Base-by-base conservation (phyloP, 1,140 invertebrate species). In the Drosophila funebris region DNA sequence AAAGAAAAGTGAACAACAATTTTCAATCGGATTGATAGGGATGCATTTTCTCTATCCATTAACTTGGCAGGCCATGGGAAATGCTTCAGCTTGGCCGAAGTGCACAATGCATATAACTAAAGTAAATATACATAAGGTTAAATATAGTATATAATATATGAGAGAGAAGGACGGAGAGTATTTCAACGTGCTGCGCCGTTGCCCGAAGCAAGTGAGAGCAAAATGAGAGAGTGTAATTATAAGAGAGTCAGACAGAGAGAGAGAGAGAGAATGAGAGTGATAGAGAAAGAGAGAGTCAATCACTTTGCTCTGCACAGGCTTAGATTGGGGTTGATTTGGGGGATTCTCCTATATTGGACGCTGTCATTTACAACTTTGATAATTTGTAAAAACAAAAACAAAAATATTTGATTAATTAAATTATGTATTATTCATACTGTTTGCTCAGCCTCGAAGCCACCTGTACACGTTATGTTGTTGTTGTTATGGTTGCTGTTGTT, bases 351-450 rank as follows among this genome's bases (percentile, higher is more conserved):
- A 48, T 13, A 33, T 60, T 62, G 44, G 60, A 66, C 72, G 62
- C 76, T 76, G 62, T 70, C 72, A 69, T 48, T 72, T 77, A 84
- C 76, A 85, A 72, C 52, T 64, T 80, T 76, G 33, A 43, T 41
- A 18, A 68, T 41, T 61, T 43, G 16, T 50, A 44, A 39, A 82
- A 87, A 87, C 66, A 76, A 81, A 87, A 85, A 81, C 60, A 63
- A 81, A 62, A 87, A 78, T 78, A 82, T 85, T 85, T 60, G 78
- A 75, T 85, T 82, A 85, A 87, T 88, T 88, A 88, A 87, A 88
- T 88, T 88, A 88, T 83, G 83, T 67, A 88, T 88, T 87, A 88
- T 88, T 85, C 83, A 88, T 88, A 88, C 83, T 88, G 83, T 88
- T 88, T 88, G 83, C 71, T 88, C 78, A 87, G 83, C 75, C 82